phyloP scores from a whole-genome alignment of 2,888 invertebrate species.

The Eulithis prunata region DNA sequence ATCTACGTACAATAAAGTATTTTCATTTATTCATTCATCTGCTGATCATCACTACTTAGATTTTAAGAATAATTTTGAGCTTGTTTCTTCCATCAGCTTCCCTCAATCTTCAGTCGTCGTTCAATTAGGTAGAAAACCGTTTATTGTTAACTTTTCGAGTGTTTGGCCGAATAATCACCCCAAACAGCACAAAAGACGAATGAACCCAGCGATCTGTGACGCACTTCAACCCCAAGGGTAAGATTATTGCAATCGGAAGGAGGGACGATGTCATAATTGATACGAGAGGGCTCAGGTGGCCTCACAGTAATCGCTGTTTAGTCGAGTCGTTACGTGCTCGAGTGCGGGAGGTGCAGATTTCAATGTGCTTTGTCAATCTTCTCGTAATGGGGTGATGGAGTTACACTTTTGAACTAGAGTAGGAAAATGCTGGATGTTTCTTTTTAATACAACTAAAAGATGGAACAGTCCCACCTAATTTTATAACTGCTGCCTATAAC shows the following conservation, averaged over 20 bases:
- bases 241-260: constrained; percentile 35
- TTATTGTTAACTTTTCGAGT: too few relatives aligned
- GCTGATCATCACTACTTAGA: too few relatives aligned
- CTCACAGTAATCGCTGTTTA: constrained; percentile 21
- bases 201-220: constrained; percentile 21
- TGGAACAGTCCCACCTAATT: too few relatives aligned
- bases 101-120: too few relatives aligned
- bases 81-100: too few relatives aligned
- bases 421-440: not conserved
- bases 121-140: too few relatives aligned
- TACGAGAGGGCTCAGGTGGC: constrained; percentile 45
- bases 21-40: too few relatives aligned
- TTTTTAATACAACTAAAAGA: too few relatives aligned
- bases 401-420: not conserved
- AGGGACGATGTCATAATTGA: constrained; percentile 46
- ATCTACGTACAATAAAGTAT: too few relatives aligned
- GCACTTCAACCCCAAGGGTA: constrained; percentile 26
- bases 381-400: constrained; percentile 3
- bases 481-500: too few relatives aligned
- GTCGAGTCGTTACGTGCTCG: constrained; percentile 36
- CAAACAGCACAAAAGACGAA: constrained; percentile 24
- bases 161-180: not conserved
- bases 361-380: constrained; percentile 31
- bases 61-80: too few relatives aligned
- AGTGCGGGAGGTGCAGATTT: constrained; percentile 26